A percentile compares a stretch with the other conserved stretches of the same genome.
These are phyloP conservation scores for Ataeniobius toweri DNA, from an alignment of 2,797 vertebrate genomes.

Conservation along the genomic window DNA sequence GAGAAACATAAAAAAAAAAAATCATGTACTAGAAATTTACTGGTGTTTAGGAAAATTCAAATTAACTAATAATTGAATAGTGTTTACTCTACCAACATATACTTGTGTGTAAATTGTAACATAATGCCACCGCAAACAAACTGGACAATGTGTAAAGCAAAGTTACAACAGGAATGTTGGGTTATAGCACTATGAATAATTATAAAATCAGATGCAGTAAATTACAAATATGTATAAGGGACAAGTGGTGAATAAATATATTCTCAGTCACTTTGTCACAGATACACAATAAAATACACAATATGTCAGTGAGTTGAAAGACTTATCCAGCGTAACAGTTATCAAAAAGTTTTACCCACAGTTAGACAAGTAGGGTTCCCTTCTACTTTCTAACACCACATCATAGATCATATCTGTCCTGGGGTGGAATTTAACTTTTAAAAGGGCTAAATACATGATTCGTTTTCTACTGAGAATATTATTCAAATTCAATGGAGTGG, in stretches of 20 bases:
- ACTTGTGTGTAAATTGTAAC: neutral
- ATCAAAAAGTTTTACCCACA: slow-evolving; percentile 8
- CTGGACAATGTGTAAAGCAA: neutral
- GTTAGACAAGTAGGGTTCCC: slow-evolving; percentile 11
- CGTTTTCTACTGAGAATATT: slow-evolving; percentile 53
- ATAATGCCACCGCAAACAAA: neutral
- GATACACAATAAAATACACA: neutral
- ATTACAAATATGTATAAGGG: neutral
- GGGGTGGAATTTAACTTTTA: slow-evolving; percentile 34
- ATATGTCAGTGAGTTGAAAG: neutral
- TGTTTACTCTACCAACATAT: neutral
- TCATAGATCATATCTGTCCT: slow-evolving; percentile 14
- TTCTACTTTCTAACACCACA: slow-evolving; percentile 11
- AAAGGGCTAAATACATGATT: slow-evolving; percentile 55
- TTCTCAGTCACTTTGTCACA: neutral
- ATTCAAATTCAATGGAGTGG: slow-evolving; percentile 58
- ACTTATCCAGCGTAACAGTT: neutral
- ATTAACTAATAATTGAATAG: neutral
- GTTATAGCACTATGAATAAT: neutral
- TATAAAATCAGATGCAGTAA: neutral
- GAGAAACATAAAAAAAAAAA: neutral
- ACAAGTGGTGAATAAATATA: neutral
- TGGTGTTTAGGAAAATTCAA: neutral
- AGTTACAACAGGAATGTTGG: neutral
- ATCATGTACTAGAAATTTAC: neutral